Conservation (phyloP, 2,113 vertebrate species). For the Anser brachyrhynchus region DNA sequence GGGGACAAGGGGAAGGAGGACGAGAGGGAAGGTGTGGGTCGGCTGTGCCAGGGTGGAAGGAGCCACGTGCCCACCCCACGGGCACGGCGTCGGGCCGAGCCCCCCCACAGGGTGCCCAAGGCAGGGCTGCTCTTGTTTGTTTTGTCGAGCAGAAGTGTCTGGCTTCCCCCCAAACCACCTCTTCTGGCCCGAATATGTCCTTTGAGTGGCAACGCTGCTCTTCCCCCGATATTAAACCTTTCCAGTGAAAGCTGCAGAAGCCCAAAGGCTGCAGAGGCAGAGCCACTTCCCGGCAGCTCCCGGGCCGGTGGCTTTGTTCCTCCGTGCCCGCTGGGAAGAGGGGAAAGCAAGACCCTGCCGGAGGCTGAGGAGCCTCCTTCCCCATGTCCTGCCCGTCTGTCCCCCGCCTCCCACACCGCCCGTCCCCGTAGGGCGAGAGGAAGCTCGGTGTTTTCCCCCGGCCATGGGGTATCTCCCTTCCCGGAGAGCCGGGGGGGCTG, state of each 20-base stretch:
- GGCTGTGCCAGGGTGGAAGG: too few relatives aligned
- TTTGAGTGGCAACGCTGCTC: neutral
- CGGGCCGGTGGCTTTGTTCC: rapidly evolving
- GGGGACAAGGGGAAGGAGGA: neutral
- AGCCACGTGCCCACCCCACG: too few relatives aligned
- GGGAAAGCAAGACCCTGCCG: neutral
- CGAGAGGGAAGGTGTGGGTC: too few relatives aligned
- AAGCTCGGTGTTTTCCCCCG: neutral
- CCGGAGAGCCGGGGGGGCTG: rapidly evolving
- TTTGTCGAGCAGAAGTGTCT: neutral
- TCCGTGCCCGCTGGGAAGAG: neutral
- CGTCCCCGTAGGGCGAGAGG: neutral
- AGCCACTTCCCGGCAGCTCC: neutral
- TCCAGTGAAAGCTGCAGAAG: neutral
- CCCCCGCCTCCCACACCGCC: neutral
- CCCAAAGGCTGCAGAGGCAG: neutral
- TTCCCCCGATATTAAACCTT: neutral
- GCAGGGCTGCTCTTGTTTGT: neutral
- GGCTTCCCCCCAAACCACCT: neutral
- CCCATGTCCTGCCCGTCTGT: neutral
- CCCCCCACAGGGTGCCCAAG: neutral
- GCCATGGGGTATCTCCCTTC: neutral
- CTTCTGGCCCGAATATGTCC: neutral
- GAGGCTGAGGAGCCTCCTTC: neutral
- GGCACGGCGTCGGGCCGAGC: neutral